Evolutionary conservation across 2,888 invertebrate species (phyloP).

Genomic region (Drosophila cognata): DNA sequence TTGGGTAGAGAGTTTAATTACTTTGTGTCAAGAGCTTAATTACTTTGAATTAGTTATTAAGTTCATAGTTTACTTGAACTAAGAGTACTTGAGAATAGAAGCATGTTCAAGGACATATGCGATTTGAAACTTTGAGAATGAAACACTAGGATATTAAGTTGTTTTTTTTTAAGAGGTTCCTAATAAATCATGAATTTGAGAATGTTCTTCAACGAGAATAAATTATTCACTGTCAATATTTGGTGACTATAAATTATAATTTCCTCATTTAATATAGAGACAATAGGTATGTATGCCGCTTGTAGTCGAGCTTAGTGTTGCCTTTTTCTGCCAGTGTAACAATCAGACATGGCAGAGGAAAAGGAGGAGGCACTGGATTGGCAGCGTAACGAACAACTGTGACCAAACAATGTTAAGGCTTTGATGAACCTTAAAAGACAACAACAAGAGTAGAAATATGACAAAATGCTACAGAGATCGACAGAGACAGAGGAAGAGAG

Average conservation of each 20-base stretch:
- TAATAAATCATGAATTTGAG: too few relatives aligned
- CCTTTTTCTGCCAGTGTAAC: background rate
- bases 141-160: too few relatives aligned
- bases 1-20: background rate
- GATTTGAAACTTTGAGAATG: too few relatives aligned
- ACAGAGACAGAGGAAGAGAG: constrained; percentile 8
- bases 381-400: constrained; percentile 69
- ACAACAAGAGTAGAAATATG: constrained; percentile 64
- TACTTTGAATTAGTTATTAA: background rate
- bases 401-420: constrained; percentile 79
- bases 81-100: too few relatives aligned
- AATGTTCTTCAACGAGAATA: too few relatives aligned
- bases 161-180: too few relatives aligned
- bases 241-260: background rate
- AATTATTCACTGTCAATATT: background rate
- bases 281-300: background rate
- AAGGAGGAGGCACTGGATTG: constrained; percentile 26
- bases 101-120: background rate
- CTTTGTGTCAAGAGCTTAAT: background rate
- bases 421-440: constrained; percentile 77
- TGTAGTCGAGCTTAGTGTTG: background rate
- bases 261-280: background rate
- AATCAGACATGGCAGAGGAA: background rate
- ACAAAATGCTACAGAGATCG: constrained; percentile 58
- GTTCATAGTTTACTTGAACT: background rate